Evolutionary conservation across 2,113 vertebrate species (phyloP), one percentile per base, ranked within the genome.

Genomic region (Dipodomys stephensi): DNA sequence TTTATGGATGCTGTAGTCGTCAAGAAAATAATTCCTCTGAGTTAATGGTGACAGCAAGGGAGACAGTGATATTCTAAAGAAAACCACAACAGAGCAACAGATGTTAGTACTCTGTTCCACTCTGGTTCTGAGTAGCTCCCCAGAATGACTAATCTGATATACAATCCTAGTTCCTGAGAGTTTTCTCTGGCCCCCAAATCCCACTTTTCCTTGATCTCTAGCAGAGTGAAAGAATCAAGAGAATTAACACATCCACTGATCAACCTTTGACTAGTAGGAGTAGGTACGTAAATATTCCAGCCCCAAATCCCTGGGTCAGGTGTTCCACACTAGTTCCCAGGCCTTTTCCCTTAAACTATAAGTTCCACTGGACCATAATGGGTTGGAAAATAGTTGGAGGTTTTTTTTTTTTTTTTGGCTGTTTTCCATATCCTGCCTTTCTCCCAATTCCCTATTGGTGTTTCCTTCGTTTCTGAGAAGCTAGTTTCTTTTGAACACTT

Each of bases 51-150:
- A 57, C 4, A 25, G 39, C 12, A 19, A 32, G 18, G 53, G 57
- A 57, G 9, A 39, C 15, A 57, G 18, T 11, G n/a, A 23, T 0
- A 4, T 4, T 73, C 16, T 8, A 23, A 22, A 15, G 68, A 76
- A 19, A 67, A 1, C 53, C 23, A 27, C 0, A 12, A 0, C 2
- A 11, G 7, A 10, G 46, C 46, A 46, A 65, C 13, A 2, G 16
- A 7, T 18, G 6, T 18, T 7, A n/a, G 39, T n/a, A n/a, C 13
- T 49, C 13, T 15, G 19, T 28, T 8, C 60, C 39, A 39, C 27
- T 23, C 32, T 25, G 32, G 32, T 53, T 9, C n/a, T 62, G 57
- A 35, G 12, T 39, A 1, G 13, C 73, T 46, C 69, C n/a, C 20
- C 23, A 23, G 12, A 35, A 18, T 25, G 10, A 10, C 10, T 57